Base-by-base conservation (phyloP, 2,888 invertebrate genomes). In the Conchocele bisecta region DNA sequence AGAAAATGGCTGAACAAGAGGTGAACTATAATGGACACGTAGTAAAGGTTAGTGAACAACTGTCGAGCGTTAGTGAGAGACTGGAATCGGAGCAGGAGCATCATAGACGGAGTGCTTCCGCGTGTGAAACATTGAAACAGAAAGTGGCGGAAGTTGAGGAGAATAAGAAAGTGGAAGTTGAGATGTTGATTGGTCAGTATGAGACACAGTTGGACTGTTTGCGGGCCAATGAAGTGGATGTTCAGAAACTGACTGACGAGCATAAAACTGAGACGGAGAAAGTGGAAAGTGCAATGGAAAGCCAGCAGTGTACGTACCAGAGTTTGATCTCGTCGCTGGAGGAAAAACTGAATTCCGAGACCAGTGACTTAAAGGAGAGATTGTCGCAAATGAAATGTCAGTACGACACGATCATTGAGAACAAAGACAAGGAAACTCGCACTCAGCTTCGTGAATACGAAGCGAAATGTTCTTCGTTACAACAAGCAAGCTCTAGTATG, bases 301-400 rank as follows among this genome's bases (percentile, higher is more conserved):
- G 72, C 15, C 68, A 76, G 50, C 44, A 67, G 44, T 63, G 63
- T 31, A 65, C 54, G 35, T 70, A 77, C 53, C 66, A 70, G 35
- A 56, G 68, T 26, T 66, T 72, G 57, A 58, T 76, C 26, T 54
- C 69, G 44, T 61, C 69, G 13, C 65, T 72, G 58, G 69, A 69
- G 33, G 69, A 59, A n/a, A 72, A 69, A 28, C 33, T 76, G 22
- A 59, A 71, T 17, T 67, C 63, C 9, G 76, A 76, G 57, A 65
- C 46, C 3, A 20, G 51, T 29, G 61, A 61, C 28, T 46, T 72
- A 4, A 57, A 65, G 29, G 68, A 65, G 22, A 33, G 76, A 28
- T 39, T 76, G 11, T 76, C 76, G 5, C 76, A 76, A 42, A 66
- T 76, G 65, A 76, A 76, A 29, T 76, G 76, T 51, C 76, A 76